These are phyloP conservation scores for Leptoclinus maculatus DNA, from an alignment of 2,797 vertebrate genomes.

Conservation along the genomic window DNA sequence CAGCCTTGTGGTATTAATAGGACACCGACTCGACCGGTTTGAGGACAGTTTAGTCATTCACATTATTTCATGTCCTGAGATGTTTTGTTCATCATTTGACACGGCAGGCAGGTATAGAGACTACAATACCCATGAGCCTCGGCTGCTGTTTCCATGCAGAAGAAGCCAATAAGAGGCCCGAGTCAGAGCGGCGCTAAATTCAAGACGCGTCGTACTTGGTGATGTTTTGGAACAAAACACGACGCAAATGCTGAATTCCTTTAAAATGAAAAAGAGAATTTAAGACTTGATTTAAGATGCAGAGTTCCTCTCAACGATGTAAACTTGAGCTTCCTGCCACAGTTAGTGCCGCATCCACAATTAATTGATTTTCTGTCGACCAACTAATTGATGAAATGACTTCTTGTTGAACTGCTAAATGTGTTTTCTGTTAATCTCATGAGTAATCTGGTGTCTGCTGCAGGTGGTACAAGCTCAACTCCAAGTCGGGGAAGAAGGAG, in stretches of 20 bases:
- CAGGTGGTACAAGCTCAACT: slow-evolving; percentile 96
- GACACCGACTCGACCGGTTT: slow-evolving; percentile 12
- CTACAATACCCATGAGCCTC: background rate
- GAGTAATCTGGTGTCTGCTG: background rate
- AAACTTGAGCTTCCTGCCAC: background rate
- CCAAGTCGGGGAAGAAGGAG: slow-evolving; percentile 96
- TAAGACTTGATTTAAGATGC: background rate
- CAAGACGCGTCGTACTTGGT: too few species aligned
- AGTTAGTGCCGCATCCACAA: background rate
- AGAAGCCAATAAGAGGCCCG: background rate
- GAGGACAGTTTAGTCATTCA: slow-evolving; percentile 51
- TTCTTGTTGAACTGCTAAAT: background rate
- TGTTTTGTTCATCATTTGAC: background rate
- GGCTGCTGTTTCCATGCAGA: background rate
- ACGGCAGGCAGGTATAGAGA: background rate
- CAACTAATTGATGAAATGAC: background rate
- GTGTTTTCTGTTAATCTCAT: background rate
- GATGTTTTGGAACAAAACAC: background rate
- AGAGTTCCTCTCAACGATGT: background rate
- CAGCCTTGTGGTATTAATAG: slow-evolving; percentile 27
- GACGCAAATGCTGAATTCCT: background rate
- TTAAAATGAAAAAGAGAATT: background rate
- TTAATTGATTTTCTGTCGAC: background rate
- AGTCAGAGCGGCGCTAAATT: background rate
- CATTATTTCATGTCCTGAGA: slow-evolving; percentile 11